Evolutionary conservation across 2,797 vertebrate species (phyloP), one percentile per base, ranked within the genome.

Genomic region (Rachycentron canadum): DNA sequence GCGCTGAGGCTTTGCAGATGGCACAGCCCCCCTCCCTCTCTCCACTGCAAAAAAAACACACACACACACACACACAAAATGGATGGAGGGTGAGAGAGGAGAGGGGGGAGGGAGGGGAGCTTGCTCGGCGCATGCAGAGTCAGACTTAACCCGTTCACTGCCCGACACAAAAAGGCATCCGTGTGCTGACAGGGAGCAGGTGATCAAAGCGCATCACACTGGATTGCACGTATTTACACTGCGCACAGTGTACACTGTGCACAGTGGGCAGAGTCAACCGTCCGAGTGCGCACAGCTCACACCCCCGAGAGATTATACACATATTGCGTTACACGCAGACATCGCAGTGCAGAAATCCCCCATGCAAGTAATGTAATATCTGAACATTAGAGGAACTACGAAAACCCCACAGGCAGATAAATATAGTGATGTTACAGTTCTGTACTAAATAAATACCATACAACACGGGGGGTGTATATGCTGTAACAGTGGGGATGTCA

Each of bases 141-240:
- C 94, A 95, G 91, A 87, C 80, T 89, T 96, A 95, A 96, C 95
- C 84, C 93, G 2, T 92, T 92, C 86, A 59, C 57, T 60, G 63
- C 93, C 80, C 66, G 55, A 0, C 25, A 0, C 25, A 71, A 43
- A 55, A 56, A 71, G 55, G 36, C 69, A 64, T 69, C 64, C 10
- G 14, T 41, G 41, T 12, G 34, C 56, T 56, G 32, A 26, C 7
- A 50, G 60, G 45, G 38, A 71, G 67, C 85, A 85, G 78, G 79
- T 82, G 86, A 81, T 49, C 60, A 10, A 7, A 59, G 14, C 36
- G 17, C 21, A 36, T 10, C 47, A 56, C 26, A 12, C 25, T 32
- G 32, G 3, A 32, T n/a, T n/a, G n/a, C n/a, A n/a, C n/a, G n/a
- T n/a, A n/a, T n/a, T n/a, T n/a, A n/a, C n/a, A n/a, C n/a, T n/a